Conservation (phyloP, 2,113 vertebrate species). For the Ursus arctos region DNA sequence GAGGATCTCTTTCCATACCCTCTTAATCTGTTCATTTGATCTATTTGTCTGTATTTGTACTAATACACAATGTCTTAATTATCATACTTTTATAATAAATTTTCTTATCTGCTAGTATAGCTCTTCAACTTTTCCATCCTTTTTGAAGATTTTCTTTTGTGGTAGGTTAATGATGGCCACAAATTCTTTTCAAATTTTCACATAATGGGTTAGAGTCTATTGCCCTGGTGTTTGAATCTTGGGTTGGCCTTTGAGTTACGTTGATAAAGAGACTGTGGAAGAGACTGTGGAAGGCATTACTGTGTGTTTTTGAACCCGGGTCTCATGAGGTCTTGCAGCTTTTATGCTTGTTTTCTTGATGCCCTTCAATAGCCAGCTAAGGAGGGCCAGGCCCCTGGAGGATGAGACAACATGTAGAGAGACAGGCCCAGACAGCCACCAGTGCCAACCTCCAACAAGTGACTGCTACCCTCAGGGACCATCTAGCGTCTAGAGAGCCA, state of each 20-base stretch:
- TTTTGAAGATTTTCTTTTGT: background rate
- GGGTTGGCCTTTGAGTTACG: background rate
- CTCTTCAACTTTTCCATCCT: background rate
- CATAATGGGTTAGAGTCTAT: background rate
- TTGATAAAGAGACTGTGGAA: background rate
- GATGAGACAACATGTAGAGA: background rate
- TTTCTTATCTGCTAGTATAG: background rate
- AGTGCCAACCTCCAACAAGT: background rate
- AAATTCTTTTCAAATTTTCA: background rate
- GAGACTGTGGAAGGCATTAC: background rate
- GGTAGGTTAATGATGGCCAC: background rate
- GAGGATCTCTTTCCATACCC: background rate
- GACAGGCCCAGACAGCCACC: background rate
- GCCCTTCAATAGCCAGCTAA: background rate
- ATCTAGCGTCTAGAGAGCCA: background rate
- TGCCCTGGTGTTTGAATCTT: background rate
- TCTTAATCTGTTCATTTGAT: background rate
- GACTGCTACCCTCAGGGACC: background rate
- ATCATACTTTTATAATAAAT: background rate
- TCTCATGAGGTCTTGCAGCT: background rate
- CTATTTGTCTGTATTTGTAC: background rate
- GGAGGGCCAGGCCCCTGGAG: background rate
- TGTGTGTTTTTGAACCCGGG: too few species aligned
- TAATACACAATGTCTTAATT: too few species aligned
- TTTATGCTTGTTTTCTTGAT: background rate